Evolutionary conservation across 2,888 invertebrate species (phyloP).

Genomic region (Cephus spinipes): DNA sequence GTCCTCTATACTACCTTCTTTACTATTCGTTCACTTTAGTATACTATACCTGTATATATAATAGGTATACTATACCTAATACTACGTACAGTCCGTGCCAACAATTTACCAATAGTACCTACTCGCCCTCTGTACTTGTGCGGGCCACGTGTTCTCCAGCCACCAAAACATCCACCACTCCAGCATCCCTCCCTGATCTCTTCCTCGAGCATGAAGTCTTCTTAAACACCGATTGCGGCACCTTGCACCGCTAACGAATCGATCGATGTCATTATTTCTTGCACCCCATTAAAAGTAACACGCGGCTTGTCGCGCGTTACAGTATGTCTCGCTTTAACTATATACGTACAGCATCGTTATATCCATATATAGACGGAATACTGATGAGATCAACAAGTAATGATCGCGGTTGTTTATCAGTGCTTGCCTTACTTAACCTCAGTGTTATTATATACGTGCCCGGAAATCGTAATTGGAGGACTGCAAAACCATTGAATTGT

Average conservation of each 20-base stretch:
- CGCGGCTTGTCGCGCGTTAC: neutral
- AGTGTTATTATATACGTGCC: neutral
- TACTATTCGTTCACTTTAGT: neutral
- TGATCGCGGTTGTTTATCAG: neutral
- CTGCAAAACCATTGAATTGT: neutral
- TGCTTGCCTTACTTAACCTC: neutral
- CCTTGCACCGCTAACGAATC: neutral
- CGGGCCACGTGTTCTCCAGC: slow-evolving; percentile 15
- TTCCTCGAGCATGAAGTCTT: slow-evolving; percentile 15
- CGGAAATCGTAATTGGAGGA: neutral
- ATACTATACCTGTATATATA: neutral
- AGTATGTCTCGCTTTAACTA: neutral
- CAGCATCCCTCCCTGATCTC: slow-evolving; percentile 18
- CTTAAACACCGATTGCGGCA: neutral
- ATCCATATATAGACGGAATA: neutral
- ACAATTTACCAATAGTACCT: neutral
- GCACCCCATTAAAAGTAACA: neutral
- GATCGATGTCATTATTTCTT: neutral
- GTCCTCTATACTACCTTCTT: neutral
- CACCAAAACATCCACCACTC: neutral
- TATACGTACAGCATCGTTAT: neutral
- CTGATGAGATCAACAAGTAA: neutral
- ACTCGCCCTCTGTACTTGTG: slow-evolving; percentile 14
- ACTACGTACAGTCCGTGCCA: neutral
- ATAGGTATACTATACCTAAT: neutral